Evolutionary conservation across 2,113 vertebrate species (phyloP).

Genomic region (Ceratotherium simum): DNA sequence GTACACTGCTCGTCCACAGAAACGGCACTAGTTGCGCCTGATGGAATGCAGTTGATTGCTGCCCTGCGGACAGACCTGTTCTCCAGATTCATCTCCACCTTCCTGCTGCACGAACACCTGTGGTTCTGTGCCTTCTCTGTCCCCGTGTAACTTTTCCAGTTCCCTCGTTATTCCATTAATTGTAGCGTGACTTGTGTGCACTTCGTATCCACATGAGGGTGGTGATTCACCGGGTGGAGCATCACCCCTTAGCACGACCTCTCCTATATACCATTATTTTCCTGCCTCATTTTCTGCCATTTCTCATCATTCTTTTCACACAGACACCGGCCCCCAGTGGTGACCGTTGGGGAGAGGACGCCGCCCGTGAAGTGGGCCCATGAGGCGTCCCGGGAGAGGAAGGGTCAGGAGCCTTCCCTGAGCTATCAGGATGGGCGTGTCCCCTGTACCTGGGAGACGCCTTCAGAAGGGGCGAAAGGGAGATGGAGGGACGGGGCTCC

Average conservation of each 20-base stretch:
- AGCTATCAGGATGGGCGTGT: not conserved
- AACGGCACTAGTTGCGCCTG: fast-evolving
- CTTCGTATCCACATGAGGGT: not conserved
- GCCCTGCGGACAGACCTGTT: not conserved
- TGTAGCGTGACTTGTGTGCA: not conserved
- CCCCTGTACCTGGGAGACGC: not conserved
- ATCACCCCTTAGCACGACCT: fast-evolving
- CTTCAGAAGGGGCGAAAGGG: not conserved
- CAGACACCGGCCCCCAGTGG: not conserved
- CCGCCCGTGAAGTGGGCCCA: not conserved
- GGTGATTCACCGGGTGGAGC: not conserved
- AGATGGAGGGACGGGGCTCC: too few relatives aligned
- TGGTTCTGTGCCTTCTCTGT: not conserved
- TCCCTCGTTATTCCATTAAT: fast-evolving
- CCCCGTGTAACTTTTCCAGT: fast-evolving
- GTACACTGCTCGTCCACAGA: not conserved
- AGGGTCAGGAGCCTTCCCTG: fast-evolving
- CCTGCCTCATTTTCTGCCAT: not conserved
- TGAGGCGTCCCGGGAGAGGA: fast-evolving
- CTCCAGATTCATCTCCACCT: not conserved
- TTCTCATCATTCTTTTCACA: too few relatives aligned
- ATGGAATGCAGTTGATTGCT: too few relatives aligned
- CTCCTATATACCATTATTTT: not conserved
- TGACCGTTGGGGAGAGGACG: not conserved
- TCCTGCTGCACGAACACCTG: fast-evolving